Evolutionary conservation across 92 coral and sea anemone genomes (phyloP), one percentile per base, ranked within the genome.

Genomic region (Porites divaricata): DNA sequence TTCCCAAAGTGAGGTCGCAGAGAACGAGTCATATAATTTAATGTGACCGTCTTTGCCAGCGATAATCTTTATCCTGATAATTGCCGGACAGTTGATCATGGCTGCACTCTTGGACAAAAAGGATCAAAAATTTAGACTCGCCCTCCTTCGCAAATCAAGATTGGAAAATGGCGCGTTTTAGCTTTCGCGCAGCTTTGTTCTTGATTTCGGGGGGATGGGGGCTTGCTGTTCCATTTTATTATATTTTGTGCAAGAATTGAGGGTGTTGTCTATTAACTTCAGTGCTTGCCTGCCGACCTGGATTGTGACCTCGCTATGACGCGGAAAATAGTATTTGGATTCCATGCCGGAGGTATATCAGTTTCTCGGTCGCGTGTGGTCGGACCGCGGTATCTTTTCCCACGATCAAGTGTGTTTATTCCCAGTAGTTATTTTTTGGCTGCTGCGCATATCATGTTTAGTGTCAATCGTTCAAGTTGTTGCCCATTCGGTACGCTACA

Each of bases 291-390:
- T 35, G 45, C 45, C 3, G 45, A 6, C 45, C 7, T 35, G 58
- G 58, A 13, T 53, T 53, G n/a, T 61, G 65, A 61, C 65, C 65
- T 61, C 65, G n/a, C 65, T 61, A 61, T 20, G 65, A 61, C 8
- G 15, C 17, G 62, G 15, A 57, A 12, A 35, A 11, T 19, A 61
- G 8, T 19, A 19, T 6, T 15, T 15, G 65, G 7, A 7, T 19
- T 2, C 45, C 45, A 35, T 15, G n/a, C n/a, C n/a, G 21, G 2
- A 11, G 7, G 65, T 61, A 20, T 61, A 61, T 61, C 65, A 61
- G n/a, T 25, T 68, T 68, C 51, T 35, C 9, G 15, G 58, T 14
- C 20, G 35, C 52, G 73, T 68, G 73, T 68, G 73, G 73, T 68
- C 52, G 14, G 52, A 26, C 28, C 52, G 14, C 41, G 52, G 9